Evolutionary conservation across 2,888 invertebrate species (phyloP).

Genomic region (Troides oblongomaculatus): DNA sequence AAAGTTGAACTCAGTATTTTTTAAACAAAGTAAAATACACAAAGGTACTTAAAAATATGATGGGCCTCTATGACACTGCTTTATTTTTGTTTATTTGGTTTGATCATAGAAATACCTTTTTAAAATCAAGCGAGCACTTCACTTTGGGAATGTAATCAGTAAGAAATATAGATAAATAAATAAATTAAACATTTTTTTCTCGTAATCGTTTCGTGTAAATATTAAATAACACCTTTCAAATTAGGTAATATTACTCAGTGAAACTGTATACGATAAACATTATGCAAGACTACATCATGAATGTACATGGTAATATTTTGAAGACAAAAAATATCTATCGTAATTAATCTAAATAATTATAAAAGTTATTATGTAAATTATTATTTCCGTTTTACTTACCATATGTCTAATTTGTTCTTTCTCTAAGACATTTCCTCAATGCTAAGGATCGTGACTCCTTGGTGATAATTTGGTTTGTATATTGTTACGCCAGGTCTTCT

Average conservation of each 20-base stretch:
- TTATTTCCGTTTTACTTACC: neutral
- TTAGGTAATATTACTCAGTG: neutral
- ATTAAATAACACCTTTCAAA: neutral
- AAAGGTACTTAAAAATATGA: neutral
- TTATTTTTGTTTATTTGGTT: neutral
- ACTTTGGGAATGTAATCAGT: neutral
- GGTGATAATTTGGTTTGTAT: no score
- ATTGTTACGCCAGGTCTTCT: no score
- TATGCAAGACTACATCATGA: neutral
- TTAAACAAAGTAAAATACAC: neutral
- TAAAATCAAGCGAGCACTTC: neutral
- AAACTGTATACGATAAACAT: conserved; percentile 1
- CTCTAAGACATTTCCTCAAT: no score
- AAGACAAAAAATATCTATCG: conserved; percentile 1
- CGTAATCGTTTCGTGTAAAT: neutral
- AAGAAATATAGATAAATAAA: neutral
- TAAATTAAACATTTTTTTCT: neutral
- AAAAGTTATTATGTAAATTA: conserved; percentile 6
- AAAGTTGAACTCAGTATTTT: neutral
- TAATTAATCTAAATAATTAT: conserved; percentile 5
- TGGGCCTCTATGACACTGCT: neutral
- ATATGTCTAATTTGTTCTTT: neutral
- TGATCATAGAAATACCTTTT: neutral
- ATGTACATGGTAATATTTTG: neutral
- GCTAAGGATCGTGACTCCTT: no score